Percentiles rank a stretch among this genome's conserved stretches.
These are phyloP conservation scores for Tragulus kanchil DNA, from an alignment of 2,113 vertebrate genomes.

Conservation along the genomic window DNA sequence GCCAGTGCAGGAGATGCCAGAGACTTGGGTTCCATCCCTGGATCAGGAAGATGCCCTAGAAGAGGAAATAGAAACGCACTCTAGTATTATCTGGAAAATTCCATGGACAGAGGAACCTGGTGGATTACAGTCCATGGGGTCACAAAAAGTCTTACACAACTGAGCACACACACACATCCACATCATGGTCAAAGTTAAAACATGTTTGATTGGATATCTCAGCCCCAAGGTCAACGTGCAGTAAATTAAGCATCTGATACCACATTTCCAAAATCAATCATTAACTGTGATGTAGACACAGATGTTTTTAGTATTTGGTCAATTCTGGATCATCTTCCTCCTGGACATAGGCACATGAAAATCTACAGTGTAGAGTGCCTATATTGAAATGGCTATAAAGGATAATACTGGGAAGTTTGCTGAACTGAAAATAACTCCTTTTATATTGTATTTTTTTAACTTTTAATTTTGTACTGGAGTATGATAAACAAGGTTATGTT, in stretches of 20 bases:
- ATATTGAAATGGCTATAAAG: background rate
- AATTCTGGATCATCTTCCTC: background rate
- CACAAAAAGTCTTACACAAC: background rate
- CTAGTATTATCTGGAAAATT: background rate
- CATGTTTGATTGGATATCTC: background rate
- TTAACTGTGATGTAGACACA: background rate
- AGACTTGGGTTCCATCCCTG: background rate
- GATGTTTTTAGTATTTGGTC: background rate
- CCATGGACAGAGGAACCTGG: background rate
- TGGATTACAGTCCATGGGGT: accelerated
- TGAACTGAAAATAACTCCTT: background rate
- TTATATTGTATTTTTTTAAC: background rate
- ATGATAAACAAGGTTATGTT: background rate
- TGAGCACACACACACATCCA: background rate
- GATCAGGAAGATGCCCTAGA: background rate
- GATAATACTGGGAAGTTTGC: background rate
- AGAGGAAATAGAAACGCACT: background rate
- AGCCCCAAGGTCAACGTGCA: background rate
- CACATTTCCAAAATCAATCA: conserved; percentile 7
- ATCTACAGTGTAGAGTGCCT: background rate
- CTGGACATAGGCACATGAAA: background rate
- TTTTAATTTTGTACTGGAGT: background rate
- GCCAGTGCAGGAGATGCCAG: background rate
- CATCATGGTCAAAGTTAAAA: background rate
- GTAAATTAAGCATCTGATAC: background rate